Conservation (phyloP, 2,113 vertebrate genomes). For the Dolichallabes microphthalmus region DNA sequence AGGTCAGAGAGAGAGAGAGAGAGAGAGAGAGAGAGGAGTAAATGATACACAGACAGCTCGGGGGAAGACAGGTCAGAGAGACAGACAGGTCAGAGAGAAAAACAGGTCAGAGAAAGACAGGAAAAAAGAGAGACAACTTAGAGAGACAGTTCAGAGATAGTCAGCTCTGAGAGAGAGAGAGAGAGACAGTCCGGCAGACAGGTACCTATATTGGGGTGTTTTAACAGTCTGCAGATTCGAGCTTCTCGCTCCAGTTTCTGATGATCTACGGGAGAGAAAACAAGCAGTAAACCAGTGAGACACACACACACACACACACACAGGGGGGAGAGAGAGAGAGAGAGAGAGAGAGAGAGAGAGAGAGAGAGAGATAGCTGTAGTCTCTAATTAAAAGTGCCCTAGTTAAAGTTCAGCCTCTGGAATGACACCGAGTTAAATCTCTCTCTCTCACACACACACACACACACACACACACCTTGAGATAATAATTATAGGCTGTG, state of each 20-base stretch:
- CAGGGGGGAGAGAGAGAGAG: background rate
- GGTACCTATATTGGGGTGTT: conserved; percentile 77
- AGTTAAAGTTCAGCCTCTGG: conserved; percentile 36
- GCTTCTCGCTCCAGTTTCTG: conserved; percentile 79
- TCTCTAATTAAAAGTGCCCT: conserved; percentile 61
- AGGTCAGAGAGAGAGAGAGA: background rate
- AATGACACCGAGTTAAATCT: background rate
- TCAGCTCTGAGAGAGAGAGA: background rate
- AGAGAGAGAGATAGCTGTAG: conserved; percentile 21
- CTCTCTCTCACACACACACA: conserved; percentile 49
- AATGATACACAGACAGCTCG: background rate
- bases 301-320: background rate
- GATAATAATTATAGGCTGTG: conserved; percentile 24
- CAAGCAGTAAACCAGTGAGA: background rate
- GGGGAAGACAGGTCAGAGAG: too few species aligned
- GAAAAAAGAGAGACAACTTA: background rate
- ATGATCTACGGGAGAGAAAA: conserved; percentile 68
- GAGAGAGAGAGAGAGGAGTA: background rate
- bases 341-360: background rate
- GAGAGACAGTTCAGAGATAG: background rate
- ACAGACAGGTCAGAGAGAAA: background rate
- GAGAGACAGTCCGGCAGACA: background rate
- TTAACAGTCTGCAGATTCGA: conserved; percentile 76
- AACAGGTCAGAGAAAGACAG: background rate
- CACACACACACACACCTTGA: conserved; percentile 35